phyloP scores from a whole-genome alignment of 2,888 invertebrate species.

The Anoplius nigerrimus region DNA sequence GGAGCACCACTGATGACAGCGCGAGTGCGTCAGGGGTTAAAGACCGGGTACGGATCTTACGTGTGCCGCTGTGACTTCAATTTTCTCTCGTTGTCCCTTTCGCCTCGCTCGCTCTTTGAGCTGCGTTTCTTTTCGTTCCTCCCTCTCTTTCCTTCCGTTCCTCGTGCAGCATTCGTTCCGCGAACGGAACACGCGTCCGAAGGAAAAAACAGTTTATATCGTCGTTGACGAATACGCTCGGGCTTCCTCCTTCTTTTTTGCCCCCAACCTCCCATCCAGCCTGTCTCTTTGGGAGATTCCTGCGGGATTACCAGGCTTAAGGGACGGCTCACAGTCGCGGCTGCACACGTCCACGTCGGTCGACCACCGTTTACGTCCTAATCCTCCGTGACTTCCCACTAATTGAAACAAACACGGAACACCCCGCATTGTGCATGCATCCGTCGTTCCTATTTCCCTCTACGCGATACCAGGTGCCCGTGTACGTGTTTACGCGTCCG shows the following conservation, averaged over 20 bases:
- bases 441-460: not conserved
- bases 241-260: slow-evolving; percentile 4
- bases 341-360: not conserved
- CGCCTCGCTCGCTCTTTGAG: not conserved
- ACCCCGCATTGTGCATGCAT: slow-evolving; percentile 11
- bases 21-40: slow-evolving; percentile 56
- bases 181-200: not conserved
- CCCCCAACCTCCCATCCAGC: slow-evolving; percentile 23
- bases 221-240: slow-evolving; percentile 47
- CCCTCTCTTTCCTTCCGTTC: slow-evolving; percentile 29
- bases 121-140: slow-evolving; percentile 1
- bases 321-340: slow-evolving; percentile 19
- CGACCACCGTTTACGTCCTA: not conserved
- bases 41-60: slow-evolving; percentile 62
- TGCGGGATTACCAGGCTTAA: slow-evolving; percentile 51
- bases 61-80: slow-evolving; percentile 54
- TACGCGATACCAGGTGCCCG: not conserved
- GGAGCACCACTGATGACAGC: not conserved
- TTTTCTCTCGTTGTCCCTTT: slow-evolving; percentile 50
- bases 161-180: slow-evolving; percentile 12
- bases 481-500: too few species aligned
- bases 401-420: slow-evolving; percentile 37
- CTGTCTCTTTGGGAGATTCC: slow-evolving; percentile 54
- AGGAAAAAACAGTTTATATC: slow-evolving; percentile 47
- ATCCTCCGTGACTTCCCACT: slow-evolving; percentile 26